phyloP scores from a whole-genome alignment of 2,888 invertebrate species.

The Drosophila melanosoma region DNA sequence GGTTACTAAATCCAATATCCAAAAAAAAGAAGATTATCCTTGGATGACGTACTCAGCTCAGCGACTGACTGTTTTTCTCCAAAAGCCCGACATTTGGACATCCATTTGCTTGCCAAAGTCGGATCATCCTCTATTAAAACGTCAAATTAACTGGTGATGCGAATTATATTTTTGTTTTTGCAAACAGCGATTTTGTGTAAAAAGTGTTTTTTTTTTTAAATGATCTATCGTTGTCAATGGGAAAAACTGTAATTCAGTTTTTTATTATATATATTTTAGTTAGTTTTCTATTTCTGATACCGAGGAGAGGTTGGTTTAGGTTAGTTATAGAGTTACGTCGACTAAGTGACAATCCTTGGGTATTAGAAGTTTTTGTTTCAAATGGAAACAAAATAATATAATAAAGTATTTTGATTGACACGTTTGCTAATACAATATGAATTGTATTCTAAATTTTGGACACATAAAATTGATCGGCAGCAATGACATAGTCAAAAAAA shows the following conservation, averaged over 20 bases:
- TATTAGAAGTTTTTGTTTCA: neutral
- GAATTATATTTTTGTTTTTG: neutral
- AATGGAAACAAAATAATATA: neutral
- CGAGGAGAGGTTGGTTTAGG: neutral
- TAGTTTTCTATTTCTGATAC: neutral
- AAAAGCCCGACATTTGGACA: neutral
- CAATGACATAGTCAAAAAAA: neutral
- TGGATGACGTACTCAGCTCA: neutral
- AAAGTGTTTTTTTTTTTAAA: neutral
- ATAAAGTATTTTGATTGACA: neutral
- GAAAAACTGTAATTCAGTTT: neutral
- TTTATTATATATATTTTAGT: neutral
- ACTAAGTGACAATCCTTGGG: neutral
- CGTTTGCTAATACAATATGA: neutral
- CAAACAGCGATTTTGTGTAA: neutral
- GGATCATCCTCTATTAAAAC: neutral
- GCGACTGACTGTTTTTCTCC: neutral
- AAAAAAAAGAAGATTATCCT: neutral
- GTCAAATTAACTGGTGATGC: neutral
- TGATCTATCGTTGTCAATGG: neutral
- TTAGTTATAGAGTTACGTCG: neutral
- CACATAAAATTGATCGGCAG: neutral
- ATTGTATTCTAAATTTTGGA: neutral
- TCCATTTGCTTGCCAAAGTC: neutral
- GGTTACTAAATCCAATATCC: neutral